phyloP scores from a whole-genome alignment of 2,888 invertebrate species.

The Pristionchus exspectatus region DNA sequence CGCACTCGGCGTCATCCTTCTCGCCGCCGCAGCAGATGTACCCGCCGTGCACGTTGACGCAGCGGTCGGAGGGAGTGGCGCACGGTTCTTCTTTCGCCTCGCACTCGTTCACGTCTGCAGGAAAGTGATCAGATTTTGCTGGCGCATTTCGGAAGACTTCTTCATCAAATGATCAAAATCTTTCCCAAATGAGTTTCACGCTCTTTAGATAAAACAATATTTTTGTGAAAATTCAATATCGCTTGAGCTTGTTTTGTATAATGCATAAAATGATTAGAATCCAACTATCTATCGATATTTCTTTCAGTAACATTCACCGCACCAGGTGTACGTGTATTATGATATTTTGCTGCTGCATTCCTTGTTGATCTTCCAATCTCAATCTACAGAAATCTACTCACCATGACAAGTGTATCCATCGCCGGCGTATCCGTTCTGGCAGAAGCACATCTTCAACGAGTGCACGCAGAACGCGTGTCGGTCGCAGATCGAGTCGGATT shows the following conservation, averaged over 20 bases:
- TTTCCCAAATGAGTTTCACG: too few relatives aligned
- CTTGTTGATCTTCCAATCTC: too few relatives aligned
- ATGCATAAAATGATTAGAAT: too few relatives aligned
- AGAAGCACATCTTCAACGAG: conserved; percentile 72
- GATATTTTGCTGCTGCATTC: too few relatives aligned
- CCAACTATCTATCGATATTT: too few relatives aligned
- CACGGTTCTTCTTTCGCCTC: conserved; percentile 70
- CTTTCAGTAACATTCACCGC: too few relatives aligned
- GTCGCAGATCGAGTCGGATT: conserved; percentile 72
- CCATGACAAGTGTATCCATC: conserved; percentile 74
- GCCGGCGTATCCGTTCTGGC: conserved; percentile 74
- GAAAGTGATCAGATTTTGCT: background rate
- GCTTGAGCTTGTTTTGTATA: too few relatives aligned
- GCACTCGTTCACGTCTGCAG: conserved; percentile 77
- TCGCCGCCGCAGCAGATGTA: conserved; percentile 79
- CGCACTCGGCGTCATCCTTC: conserved; percentile 76
- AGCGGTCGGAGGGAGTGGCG: conserved; percentile 61
- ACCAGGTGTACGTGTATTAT: too few relatives aligned
- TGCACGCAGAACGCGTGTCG: conserved; percentile 73
- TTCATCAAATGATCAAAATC: too few relatives aligned
- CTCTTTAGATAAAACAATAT: too few relatives aligned
- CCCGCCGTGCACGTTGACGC: conserved; percentile 77
- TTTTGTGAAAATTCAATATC: too few relatives aligned
- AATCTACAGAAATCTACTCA: conserved; percentile 31
- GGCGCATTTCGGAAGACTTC: too few relatives aligned